These are phyloP conservation scores for Ammodytes marinus DNA, from an alignment of 2,113 vertebrate genomes.

Conservation along the genomic window DNA sequence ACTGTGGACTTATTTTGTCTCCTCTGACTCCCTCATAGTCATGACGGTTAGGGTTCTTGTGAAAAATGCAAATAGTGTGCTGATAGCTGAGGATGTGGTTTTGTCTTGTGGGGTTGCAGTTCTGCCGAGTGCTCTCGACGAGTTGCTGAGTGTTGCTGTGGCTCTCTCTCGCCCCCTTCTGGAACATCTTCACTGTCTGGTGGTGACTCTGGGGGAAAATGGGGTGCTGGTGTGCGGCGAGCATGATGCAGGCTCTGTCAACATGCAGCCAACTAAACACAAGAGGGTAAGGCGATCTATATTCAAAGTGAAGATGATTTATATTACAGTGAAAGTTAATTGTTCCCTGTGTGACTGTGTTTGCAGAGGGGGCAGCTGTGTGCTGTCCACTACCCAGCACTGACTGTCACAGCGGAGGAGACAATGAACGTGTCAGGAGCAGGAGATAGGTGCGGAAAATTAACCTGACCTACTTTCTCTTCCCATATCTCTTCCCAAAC, in stretches of 20 bases:
- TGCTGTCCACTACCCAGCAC: slow-evolving; percentile 88
- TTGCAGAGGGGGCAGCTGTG: slow-evolving; percentile 84
- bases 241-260: slow-evolving; percentile 79
- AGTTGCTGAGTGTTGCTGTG: slow-evolving; percentile 80
- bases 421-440: slow-evolving; percentile 91
- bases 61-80: slow-evolving; percentile 34
- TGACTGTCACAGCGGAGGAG: slow-evolving; percentile 80
- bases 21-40: not conserved
- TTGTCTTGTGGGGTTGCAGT: slow-evolving; percentile 68
- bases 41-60: not conserved
- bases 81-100: slow-evolving; percentile 48
- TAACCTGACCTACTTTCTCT: not conserved
- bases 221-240: slow-evolving; percentile 90
- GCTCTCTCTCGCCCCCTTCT: slow-evolving; percentile 89
- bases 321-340: not conserved
- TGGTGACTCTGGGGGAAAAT: slow-evolving; percentile 87
- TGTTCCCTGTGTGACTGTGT: slow-evolving; percentile 30
- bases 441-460: slow-evolving; percentile 88
- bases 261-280: slow-evolving; percentile 74
- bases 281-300: slow-evolving; percentile 71
- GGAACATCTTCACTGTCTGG: slow-evolving; percentile 87
- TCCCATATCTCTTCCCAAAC: not conserved
- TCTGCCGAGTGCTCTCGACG: slow-evolving; percentile 79
- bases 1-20: not conserved
- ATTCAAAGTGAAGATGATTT: not conserved